Evolutionary conservation across 1,140 invertebrate species (phyloP), one percentile per base, ranked within the genome.

Genomic region (Drosophila lowei): DNA sequence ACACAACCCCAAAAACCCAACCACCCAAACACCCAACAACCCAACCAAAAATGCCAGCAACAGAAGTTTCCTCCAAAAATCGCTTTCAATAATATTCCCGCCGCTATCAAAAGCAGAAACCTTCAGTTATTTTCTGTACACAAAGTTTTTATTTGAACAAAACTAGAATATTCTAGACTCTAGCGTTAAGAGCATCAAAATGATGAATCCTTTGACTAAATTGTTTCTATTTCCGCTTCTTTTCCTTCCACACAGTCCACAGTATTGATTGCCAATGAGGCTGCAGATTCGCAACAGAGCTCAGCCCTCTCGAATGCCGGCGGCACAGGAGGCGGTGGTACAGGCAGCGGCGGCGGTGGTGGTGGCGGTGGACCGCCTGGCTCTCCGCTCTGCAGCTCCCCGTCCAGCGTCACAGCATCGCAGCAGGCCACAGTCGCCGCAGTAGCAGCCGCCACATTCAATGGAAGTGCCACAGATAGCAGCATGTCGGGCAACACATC

Each of bases 181-280:
- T 9, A 30, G 30, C 2, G 11, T 11, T 34, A 34, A 38, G 34
- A 13, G 34, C 3, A 1, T 13, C 11, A 4, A 13, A 5, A 3
- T 13, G 5, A 13, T 38, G 11, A 13, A 38, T 13, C 3, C 11
- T 13, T 13, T 59, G 53, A 77, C 62, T 70, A 28, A 43, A 34
- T 11, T 41, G 11, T 54, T 59, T 52, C 18, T 16, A n/a, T 28
- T 41, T n/a, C 55, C 57, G 8, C 67, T 54, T 66, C 6, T 57
- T 56, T 72, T 28, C 61, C 28, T 47, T 21, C 28, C 34, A 55
- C 60, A 38, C 76, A 91, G 90, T 90, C 90, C 65, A 91, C 90
- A 91, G 90, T 91, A 91, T 91, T 91, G 90, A 81, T 90, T 80
- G 84, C 84, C 84, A 89, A 62, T 66, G 83, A 88, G 66, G 79